Evolutionary conservation across 1,140 invertebrate genomes (phyloP).

Genomic region (Bombus turneri): DNA sequence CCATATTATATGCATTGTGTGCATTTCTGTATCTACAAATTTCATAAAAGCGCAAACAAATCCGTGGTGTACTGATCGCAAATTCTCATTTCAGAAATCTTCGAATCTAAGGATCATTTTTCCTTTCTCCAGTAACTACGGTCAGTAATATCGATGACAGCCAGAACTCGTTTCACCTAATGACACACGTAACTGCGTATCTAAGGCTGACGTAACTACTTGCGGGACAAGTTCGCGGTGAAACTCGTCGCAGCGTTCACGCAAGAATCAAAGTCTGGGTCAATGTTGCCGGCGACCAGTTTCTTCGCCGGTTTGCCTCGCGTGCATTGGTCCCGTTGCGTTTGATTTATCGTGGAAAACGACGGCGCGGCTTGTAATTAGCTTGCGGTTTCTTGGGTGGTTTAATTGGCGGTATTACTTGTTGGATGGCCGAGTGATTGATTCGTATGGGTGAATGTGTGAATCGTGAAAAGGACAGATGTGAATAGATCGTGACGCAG

Average conservation of each 20-base stretch:
- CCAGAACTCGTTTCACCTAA: slow-evolving; percentile 36
- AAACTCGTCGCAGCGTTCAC: slow-evolving; percentile 60
- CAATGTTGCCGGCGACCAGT: slow-evolving; percentile 60
- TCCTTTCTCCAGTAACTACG: background rate
- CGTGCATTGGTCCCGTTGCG: slow-evolving; percentile 10
- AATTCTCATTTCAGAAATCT: background rate
- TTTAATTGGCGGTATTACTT: slow-evolving; percentile 13
- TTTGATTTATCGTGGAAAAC: slow-evolving; percentile 36
- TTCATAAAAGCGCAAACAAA: background rate
- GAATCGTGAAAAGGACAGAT: background rate
- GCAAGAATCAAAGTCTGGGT: slow-evolving; percentile 63
- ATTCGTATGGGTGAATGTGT: slow-evolving; percentile 7
- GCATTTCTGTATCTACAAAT: background rate
- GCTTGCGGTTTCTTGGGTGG: slow-evolving; percentile 22
- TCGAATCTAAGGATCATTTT: background rate
- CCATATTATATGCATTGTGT: too few relatives aligned
- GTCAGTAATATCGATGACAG: background rate
- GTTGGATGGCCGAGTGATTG: background rate
- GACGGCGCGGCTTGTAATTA: slow-evolving; percentile 6
- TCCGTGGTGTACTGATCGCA: too few relatives aligned
- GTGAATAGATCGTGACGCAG: background rate
- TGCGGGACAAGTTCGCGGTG: slow-evolving; percentile 51
- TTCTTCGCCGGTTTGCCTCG: slow-evolving; percentile 9
- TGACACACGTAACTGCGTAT: slow-evolving; percentile 57
- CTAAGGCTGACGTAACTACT: slow-evolving; percentile 58